Conservation (phyloP, 2,113 vertebrate species). For the Pseudorectes ferrugineus region DNA sequence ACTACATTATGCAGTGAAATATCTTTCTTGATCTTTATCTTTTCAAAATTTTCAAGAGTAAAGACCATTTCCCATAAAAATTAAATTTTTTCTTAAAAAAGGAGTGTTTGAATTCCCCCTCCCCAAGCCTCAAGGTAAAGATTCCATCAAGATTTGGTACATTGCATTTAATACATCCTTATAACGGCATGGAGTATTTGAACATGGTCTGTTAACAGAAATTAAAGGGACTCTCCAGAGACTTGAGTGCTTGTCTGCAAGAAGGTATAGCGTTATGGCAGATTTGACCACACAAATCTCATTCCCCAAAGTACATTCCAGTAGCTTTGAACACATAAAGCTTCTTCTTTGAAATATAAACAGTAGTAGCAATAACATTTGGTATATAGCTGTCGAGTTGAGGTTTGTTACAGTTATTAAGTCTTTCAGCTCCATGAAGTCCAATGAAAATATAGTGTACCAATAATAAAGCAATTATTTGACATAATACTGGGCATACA, state of each 20-base stretch:
- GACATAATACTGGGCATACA: background rate
- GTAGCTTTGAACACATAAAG: background rate
- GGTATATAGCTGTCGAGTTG: background rate
- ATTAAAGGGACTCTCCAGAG: background rate
- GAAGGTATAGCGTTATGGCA: background rate
- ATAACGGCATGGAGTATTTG: background rate
- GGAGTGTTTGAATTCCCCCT: background rate
- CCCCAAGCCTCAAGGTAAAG: background rate
- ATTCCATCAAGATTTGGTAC: background rate
- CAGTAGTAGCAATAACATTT: background rate
- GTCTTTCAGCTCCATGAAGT: background rate
- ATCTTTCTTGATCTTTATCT: background rate
- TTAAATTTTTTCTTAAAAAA: background rate
- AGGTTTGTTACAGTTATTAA: background rate
- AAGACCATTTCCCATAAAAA: background rate
- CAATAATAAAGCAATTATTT: constrained; percentile 11
- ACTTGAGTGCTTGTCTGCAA: background rate
- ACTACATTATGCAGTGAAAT: background rate
- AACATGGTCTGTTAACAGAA: background rate
- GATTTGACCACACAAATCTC: background rate
- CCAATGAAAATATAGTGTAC: background rate
- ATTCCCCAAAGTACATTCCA: background rate
- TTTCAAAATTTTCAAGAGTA: background rate
- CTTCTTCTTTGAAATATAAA: background rate
- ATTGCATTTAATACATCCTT: background rate